Base-by-base conservation (phyloP, 2,797 vertebrate species). In the Heliangelus exortis region DNA sequence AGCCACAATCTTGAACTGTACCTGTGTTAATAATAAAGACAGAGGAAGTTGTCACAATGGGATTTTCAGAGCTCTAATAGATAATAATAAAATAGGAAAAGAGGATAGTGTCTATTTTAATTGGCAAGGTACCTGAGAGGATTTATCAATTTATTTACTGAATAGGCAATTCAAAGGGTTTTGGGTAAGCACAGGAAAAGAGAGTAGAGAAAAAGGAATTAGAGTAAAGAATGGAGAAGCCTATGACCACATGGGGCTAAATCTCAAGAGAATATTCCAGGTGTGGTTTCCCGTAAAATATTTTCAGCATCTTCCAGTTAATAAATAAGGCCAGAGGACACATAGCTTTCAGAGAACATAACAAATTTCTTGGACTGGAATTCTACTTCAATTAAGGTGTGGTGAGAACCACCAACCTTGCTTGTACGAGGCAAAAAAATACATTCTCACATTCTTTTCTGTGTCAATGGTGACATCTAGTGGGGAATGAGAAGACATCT, bases 401-500 rank as follows among this genome's bases (percentile, higher is more conserved):
- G 61, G 25, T 17, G 45, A 61, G 28, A 74, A 57, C 2, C 48
- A 41, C 23, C 43, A 31, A 5, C 2, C 4, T 7, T 3, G 1
- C 14, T 73, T 51, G 10, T 8, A 12, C 47, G 13, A 51, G 43
- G 28, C 54, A 58, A 47, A 29, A 41, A 41, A 72, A 6, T 4
- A 20, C 0, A 11, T 5, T 29, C 14, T 19, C 3, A 2, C 14
- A 4, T 2, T 21, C 59, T 22, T 84, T 47, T 53, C 33, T 50
- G 45, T 10, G 8, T 26, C 72, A 4, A 0, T 21, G 31, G 63
- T 61, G 92, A 92, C 95, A 77, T 23, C 95, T 94, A 84, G 62
- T 12, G 96, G 92, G 9, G 10, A 22, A 15, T 11, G 8, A 51
- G 16, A 58, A 9, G 2, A 53, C 51, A 7, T 41, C n/a, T 1